Base-by-base conservation (phyloP, 2,113 vertebrate species). In the Eonycteris spelaea region DNA sequence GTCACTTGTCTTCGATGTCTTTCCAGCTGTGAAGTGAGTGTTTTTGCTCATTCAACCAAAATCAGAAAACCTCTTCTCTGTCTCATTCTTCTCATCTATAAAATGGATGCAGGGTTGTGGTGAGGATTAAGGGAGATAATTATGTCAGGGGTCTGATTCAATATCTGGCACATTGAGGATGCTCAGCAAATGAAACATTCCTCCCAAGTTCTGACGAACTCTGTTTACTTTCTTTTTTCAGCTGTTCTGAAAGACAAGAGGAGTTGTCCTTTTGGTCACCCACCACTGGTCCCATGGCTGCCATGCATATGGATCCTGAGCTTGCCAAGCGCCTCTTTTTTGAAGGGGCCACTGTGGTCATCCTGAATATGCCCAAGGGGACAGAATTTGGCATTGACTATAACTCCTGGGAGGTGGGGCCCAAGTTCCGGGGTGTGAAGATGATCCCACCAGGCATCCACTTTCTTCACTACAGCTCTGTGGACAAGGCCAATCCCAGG, bases 371-470 rank as follows among this genome's bases (percentile, higher is more conserved):
- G 48, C 99, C 99, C 38, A 98, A 98, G 94, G 99, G 99, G 38
- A 99, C 99, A 22, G 99, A 99, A 97, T 98, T 99, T 93, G 99
- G 99, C 53, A 99, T 99, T 51, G 99, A 99, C 96, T 99, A 98
- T 95, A 99, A 99, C 97, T 98, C 97, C 33, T 99, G 99, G 99
- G 98, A 98, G 68, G 99, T 99, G 85, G 99, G 99, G 3, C 99
- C 99, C 38, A 98, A 98, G 40, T 99, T 99, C 97, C 98, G 99
- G 43, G 99, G 99, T 0, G 98, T 99, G 57, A 99, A 99, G 98
- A 99, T 99, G 99, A 99, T 99, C 70, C 99, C 99, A 0, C 99
- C 99, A 0, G 99, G 99, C 7, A 96, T 99, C 28, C 99, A 99
- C 97, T 99, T 99, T 94, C 97, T 99, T 87, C 98, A 99, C 97